Evolutionary conservation across 2,888 invertebrate species (phyloP), one percentile per base, ranked within the genome.

Genomic region (Drosophila maculinotata): DNA sequence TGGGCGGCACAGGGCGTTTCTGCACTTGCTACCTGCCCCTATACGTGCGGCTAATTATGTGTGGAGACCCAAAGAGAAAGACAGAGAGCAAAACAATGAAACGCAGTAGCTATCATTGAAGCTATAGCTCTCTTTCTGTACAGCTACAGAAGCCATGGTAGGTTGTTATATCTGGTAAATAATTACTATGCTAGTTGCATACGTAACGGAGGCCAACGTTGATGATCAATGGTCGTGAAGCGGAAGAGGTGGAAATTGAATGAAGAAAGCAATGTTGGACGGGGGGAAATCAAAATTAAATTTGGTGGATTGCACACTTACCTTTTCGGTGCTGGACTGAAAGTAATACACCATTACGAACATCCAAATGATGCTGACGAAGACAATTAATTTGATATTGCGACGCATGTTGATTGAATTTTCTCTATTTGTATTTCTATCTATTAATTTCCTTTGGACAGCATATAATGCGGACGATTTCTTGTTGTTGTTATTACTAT

Each of bases 281-380:
- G 2, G 5, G 7, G 1, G 10, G n/a, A 31, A 45, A 41, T 42
- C 28, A 25, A 39, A 69, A 54, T 26, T 48, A 15, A 48, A 36
- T 35, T 23, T 44, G 2, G 8, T 28, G 17, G 30, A 20, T 31
- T 20, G 31, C 3, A 17, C 3, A 63, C 91, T 89, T 71, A 91
- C 91, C 91, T 91, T 91, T 79, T 90, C 90, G 59, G 90, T 91
- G 78, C 87, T 91, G 73, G 91, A 88, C 76, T 91, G 91, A 68
- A 91, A 90, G 78, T 90, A 91, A 76, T 91, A 91, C 69, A 91
- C 90, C 91, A 91, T 90, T 72, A 90, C 90, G 70, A 91, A 91
- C 91, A 91, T 91, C 91, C 91, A 91, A 60, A 91, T 90, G 80
- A 91, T 85, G 85, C 89, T 89, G 31, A 91, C 91, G 78, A 91